Evolutionary conservation across 2,113 vertebrate genomes (phyloP).

Genomic region (Motacilla tschutschensis): DNA sequence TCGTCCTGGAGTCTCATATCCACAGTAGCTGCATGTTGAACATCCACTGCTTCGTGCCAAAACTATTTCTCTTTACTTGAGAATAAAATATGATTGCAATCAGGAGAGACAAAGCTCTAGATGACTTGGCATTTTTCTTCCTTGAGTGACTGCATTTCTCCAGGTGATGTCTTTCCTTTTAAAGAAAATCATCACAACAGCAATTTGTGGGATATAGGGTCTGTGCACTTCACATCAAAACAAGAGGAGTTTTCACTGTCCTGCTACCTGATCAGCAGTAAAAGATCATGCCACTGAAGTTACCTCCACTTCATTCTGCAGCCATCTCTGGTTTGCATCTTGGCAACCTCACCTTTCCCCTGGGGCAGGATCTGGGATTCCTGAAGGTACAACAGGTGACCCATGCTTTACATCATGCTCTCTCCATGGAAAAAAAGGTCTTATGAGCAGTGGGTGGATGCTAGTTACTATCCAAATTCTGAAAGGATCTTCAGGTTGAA

Average conservation of each 20-base stretch:
- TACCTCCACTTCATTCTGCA: neutral
- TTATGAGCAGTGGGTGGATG: neutral
- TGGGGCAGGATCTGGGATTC: neutral
- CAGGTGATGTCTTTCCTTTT: conserved; percentile 14
- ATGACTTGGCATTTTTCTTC: conserved; percentile 12
- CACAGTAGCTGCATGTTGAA: neutral
- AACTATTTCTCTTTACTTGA: neutral
- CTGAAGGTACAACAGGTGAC: neutral
- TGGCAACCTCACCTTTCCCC: neutral
- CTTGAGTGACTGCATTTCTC: conserved; percentile 3
- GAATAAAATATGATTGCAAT: conserved; percentile 32
- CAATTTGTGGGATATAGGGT: neutral
- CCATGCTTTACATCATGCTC: neutral
- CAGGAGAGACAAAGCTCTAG: conserved; percentile 19
- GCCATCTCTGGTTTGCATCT: neutral
- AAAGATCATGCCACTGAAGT: neutral
- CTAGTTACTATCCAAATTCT: neutral
- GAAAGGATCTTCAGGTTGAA: neutral
- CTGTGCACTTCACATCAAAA: neutral
- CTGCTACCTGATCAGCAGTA: conserved; percentile 6
- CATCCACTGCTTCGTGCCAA: neutral
- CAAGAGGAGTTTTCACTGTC: neutral
- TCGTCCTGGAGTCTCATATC: neutral
- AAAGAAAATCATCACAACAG: conserved; percentile 7
- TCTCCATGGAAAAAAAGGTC: neutral